These are phyloP conservation scores for Rhinatrema bivittatum DNA, from an alignment of 2,797 vertebrate genomes.

Conservation along the genomic window DNA sequence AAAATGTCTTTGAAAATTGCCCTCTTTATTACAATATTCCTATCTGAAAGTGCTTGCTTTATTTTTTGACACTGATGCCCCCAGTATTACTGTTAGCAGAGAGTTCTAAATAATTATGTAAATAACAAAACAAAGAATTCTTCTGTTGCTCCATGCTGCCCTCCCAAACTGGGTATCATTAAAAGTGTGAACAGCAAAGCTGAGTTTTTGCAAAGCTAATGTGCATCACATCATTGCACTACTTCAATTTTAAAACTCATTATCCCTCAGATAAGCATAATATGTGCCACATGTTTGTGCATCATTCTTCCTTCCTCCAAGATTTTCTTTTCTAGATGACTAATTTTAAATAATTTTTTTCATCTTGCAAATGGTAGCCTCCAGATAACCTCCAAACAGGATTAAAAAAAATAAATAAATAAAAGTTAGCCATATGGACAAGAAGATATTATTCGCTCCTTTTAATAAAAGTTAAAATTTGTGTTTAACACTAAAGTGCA, in stretches of 20 bases:
- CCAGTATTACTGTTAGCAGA: conserved; percentile 26
- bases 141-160: conserved; percentile 34
- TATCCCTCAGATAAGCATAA: conserved; percentile 20
- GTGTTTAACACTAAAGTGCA: too few species aligned
- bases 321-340: conserved; percentile 36
- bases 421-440: too few species aligned
- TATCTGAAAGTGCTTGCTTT: conserved; percentile 27
- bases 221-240: conserved; percentile 34
- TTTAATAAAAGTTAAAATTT: too few species aligned
- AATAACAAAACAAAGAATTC: conserved; percentile 49
- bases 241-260: conserved; percentile 40
- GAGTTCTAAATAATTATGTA: conserved; percentile 36
- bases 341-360: conserved; percentile 44
- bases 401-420: too few species aligned
- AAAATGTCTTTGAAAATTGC: too few species aligned
- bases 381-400: too few species aligned
- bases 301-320: conserved; percentile 28
- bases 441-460: too few species aligned
- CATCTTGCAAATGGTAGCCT: too few species aligned
- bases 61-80: conserved; percentile 34
- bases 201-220: conserved; percentile 49
- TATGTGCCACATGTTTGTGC: conserved; percentile 31
- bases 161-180: conserved; percentile 47
- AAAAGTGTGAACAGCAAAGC: conserved; percentile 57
- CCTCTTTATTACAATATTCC: conserved; percentile 18